Evolutionary conservation across 2,113 vertebrate genomes (phyloP).

Genomic region (Callocephalon fimbriatum): DNA sequence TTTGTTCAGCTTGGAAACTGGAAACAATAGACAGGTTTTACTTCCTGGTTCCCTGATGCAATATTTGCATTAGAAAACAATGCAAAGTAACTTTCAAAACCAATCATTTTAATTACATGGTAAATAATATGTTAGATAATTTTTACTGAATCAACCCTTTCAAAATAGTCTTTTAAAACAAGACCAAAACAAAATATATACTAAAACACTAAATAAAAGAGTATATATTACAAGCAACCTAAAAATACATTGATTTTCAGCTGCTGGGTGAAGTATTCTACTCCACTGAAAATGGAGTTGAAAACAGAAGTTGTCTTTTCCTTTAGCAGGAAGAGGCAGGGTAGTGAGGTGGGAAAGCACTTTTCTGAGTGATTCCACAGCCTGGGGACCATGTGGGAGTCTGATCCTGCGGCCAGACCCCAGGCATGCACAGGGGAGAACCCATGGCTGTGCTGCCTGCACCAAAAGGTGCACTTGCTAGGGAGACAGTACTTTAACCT

Average conservation of each 20-base stretch:
- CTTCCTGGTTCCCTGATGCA: constrained; percentile 4
- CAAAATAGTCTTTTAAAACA: neutral
- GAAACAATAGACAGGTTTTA: neutral
- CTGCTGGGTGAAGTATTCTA: neutral
- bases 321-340: neutral
- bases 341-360: neutral
- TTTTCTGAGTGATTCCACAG: neutral
- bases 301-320: neutral
- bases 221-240: neutral
- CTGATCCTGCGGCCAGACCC: neutral
- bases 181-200: neutral
- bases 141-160: neutral
- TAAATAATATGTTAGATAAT: neutral
- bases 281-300: neutral
- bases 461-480: neutral
- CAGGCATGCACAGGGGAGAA: neutral
- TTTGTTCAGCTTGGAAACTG: neutral
- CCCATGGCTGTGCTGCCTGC: rapidly evolving
- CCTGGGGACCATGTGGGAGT: neutral
- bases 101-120: neutral
- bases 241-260: neutral
- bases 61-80: neutral
- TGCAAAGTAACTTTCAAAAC: neutral
- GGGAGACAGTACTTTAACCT: neutral
- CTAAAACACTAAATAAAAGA: neutral